These are phyloP conservation scores for Crypturellus tataupa DNA, from an alignment of 2,797 vertebrate species.

Conservation along the genomic window DNA sequence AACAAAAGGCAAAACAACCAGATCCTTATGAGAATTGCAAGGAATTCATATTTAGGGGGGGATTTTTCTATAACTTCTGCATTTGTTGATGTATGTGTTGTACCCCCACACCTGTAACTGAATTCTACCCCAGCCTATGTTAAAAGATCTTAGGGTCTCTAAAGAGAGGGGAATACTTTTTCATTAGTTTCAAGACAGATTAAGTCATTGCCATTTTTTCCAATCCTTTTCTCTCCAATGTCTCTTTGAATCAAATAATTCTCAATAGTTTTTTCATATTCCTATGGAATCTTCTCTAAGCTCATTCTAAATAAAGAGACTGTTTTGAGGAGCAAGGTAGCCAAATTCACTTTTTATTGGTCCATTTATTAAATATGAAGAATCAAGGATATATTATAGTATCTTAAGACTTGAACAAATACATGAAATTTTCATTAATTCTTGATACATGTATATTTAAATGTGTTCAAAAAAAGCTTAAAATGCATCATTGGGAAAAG, in stretches of 20 bases:
- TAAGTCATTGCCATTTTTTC: constrained; percentile 12
- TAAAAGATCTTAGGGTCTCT: constrained; percentile 35
- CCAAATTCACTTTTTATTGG: constrained; percentile 58
- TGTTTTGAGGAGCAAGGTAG: constrained; percentile 20
- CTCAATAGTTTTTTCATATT: constrained; percentile 1
- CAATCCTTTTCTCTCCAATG: neutral
- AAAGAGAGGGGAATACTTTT: constrained; percentile 24
- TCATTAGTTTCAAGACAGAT: constrained; percentile 50
- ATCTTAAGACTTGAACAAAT: constrained; percentile 54
- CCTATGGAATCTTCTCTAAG: constrained; percentile 39
- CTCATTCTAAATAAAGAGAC: constrained; percentile 56
- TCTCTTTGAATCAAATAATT: constrained; percentile 64
- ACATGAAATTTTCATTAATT: constrained; percentile 64
- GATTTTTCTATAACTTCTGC: no score
- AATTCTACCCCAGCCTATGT: neutral
- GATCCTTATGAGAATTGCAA: neutral
- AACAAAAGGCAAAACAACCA: neutral
- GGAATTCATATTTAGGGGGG: neutral
- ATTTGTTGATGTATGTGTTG: no score
- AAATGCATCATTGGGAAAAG: neutral
- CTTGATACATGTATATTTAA: constrained; percentile 32
- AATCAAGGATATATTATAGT: constrained; percentile 48
- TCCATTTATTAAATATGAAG: constrained; percentile 36
- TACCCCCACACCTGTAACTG: neutral
- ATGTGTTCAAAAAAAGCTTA: neutral